Evolutionary conservation across 2,888 invertebrate genomes (phyloP), one percentile per base, ranked within the genome.

Genomic region (Parochlus steinenii): DNA sequence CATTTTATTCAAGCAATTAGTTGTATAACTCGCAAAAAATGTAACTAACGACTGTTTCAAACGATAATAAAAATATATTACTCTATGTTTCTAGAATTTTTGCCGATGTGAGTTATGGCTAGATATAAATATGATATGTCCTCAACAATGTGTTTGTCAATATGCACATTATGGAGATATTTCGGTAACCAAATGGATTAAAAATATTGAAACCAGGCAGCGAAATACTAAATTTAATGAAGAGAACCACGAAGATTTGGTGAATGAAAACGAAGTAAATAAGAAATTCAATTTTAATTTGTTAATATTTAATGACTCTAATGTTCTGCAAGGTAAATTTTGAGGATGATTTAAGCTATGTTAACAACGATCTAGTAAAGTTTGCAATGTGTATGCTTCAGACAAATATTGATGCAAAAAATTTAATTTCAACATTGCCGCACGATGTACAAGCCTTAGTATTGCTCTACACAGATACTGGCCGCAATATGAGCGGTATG

Each of bases 351-450:
- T 53, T 53, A 28, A 48, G 53, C 8, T 51, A 55, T 22, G 49
- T 55, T 35, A 51, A 54, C n/a, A 58, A 61, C 42, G 53, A 56
- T 3, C 52, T 61, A 15, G 51, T 66, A 16, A 61, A 63, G 44
- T 61, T 64, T 40, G 65, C 63, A 15, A 66, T 63, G 26, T 69
- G 69, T 39, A 59, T 69, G 23, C 47, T 68, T 29, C 65, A 64
- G 50, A 55, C 57, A 5, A 58, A 61, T 40, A 56, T 52, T 6
- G 53, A 64, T 29, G 49, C 61, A 0, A 43, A 51, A 31, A 48
- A 55, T 5, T 47, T 67, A 11, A 46, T 67, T 31, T 47, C 54
- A 29, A 46, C 48, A 6, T 42, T 69, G 26, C 65, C 68, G 5
- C 51, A 55, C 28, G 63, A 66, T 46, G 50, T 65, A 11, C 62